phyloP scores from a whole-genome alignment of 2,797 vertebrate genomes.

The Carcharodon carcharias region DNA sequence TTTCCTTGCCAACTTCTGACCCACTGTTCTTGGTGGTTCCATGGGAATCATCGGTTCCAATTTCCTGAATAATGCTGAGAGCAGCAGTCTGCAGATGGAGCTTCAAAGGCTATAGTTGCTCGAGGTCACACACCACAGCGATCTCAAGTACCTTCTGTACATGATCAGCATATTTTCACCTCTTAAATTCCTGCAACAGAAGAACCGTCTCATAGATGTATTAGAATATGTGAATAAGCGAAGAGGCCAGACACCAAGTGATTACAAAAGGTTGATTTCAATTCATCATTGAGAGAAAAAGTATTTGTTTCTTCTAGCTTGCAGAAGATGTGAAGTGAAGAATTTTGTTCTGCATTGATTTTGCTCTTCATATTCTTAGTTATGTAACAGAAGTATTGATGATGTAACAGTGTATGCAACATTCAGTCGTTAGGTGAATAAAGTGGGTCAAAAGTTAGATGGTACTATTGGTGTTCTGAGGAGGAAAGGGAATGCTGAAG shows the following conservation, averaged over 20 bases:
- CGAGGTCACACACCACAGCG: not conserved
- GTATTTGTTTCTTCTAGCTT: not conserved
- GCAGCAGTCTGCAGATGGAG: not conserved
- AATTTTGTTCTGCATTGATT: not conserved
- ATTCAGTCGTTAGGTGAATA: not conserved
- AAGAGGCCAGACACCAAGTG: not conserved
- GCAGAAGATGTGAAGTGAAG: not conserved
- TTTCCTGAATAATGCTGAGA: not conserved
- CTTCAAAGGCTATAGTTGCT: not conserved
- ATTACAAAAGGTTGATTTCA: not conserved
- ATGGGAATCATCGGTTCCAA: not conserved
- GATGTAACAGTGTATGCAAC: not conserved
- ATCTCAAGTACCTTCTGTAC: not conserved
- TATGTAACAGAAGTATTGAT: not conserved
- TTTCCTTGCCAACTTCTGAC: not conserved
- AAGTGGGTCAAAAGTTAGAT: not conserved
- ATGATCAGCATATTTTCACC: not conserved
- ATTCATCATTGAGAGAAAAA: too few relatives aligned
- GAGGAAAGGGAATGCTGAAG: not conserved
- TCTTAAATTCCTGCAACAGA: not conserved
- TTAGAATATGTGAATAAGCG: not conserved
- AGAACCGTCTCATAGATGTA: not conserved
- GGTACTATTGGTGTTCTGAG: not conserved
- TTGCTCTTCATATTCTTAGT: not conserved
- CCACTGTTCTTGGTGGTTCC: not conserved